A percentile compares a stretch with the other conserved stretches of the same genome.
Conservation (phyloP, 1,140 invertebrate species). For the Brachionus rotundiformis region DNA sequence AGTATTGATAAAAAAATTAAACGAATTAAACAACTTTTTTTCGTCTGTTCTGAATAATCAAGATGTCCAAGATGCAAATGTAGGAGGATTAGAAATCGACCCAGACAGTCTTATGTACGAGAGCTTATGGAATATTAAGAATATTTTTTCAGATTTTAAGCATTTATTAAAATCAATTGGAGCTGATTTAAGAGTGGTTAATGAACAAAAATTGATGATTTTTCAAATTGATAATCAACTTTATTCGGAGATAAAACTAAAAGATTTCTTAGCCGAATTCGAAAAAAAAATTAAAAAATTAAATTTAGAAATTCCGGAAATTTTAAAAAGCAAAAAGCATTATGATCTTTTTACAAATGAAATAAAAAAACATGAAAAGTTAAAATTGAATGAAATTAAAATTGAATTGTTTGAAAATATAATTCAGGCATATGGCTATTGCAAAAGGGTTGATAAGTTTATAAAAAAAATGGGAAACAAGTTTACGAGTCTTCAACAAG, state of each 20-base stretch:
- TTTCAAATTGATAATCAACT: background rate
- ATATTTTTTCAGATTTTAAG: constrained; percentile 20
- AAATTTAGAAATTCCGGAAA: background rate
- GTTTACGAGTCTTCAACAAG: background rate
- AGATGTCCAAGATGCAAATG: background rate
- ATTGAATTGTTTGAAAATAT: background rate
- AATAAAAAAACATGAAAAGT: background rate
- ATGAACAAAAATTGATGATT: background rate
- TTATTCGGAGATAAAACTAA: background rate
- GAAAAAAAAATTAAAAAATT: background rate
- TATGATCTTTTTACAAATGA: background rate
- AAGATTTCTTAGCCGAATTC: background rate
- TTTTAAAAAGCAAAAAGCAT: background rate
- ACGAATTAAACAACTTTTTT: no score
- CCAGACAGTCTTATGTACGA: background rate
- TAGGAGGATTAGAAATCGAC: background rate
- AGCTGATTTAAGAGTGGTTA: background rate
- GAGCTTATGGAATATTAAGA: background rate
- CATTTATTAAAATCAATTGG: background rate
- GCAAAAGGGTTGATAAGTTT: background rate
- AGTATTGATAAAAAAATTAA: no score
- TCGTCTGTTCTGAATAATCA: no score
- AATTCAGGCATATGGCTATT: background rate
- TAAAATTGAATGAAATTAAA: background rate
- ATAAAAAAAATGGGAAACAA: background rate